Evolutionary conservation across 1,140 invertebrate genomes (phyloP), one percentile per base, ranked within the genome.

Genomic region (Rhynchophorus ferrugineus): DNA sequence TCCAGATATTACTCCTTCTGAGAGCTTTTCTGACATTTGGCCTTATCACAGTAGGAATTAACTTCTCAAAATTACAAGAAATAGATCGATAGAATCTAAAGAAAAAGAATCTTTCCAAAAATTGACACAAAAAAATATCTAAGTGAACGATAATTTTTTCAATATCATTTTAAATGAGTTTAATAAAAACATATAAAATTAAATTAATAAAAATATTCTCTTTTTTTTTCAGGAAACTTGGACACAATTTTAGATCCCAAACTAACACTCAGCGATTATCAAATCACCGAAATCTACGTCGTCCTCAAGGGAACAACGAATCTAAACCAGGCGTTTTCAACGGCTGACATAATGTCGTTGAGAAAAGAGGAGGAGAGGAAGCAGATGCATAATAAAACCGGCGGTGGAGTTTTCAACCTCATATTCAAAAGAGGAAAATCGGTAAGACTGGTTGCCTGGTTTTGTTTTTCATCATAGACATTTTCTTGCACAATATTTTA

Each of bases 281-380:
- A 78, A 50, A 72, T 84, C 13, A 80, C 82, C 48, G 81, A 84
- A 66, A 75, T 85, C 13, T 75, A 76, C 22, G 65, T 84, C 14
- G 81, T 80, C 14, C 69, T 75, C 1, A 78, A 75, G 44, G 74
- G 77, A 41, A 70, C 67, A 11, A 66, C 69, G 17, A 65, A 65
- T 9, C 60, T 78, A 6, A 70, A 72, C n/a, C 72, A 76, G 11
- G 70, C 76, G 2, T 65, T 82, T 39, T 80, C 79, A 14, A 73
- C 78, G 1, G 75, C 78, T 49, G 80, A 84, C 63, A 81, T 83
- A 58, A 77, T 83, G 71, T 76, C 75, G 0, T 64, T 82, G 22
- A 74, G 79, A 49, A 72, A 74, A 44, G 74, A 78, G 52, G 76
- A 78, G 55, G 77, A 80, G 39, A 66, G 75, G 5, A 69, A 74